phyloP scores from a whole-genome alignment of 1,140 invertebrate species.

The Scaptomyza pallida region DNA sequence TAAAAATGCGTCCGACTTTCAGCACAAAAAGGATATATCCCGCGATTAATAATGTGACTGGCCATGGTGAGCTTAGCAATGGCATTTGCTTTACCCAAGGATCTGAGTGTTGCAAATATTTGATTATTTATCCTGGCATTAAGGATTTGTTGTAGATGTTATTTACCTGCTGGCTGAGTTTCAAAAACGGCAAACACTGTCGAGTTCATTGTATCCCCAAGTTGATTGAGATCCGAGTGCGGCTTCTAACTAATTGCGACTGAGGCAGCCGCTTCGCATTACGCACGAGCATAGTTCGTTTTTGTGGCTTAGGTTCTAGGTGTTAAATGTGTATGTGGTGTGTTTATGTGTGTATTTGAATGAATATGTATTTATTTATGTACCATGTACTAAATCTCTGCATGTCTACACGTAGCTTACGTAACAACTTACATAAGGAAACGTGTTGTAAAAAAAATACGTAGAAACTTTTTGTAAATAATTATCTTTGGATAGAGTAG shows the following conservation, averaged over 20 bases:
- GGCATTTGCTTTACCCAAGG: neutral
- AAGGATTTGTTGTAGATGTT: neutral
- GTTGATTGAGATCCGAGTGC: neutral
- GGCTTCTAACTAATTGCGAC: slow-evolving; percentile 5
- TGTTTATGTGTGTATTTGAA: neutral
- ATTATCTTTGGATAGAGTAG: too few species aligned
- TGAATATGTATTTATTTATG: neutral
- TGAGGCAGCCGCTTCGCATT: neutral
- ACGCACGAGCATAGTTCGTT: neutral
- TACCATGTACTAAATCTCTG: too few species aligned
- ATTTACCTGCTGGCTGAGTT: slow-evolving; percentile 31
- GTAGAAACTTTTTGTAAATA: too few species aligned
- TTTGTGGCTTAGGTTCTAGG: neutral
- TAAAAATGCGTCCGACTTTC: slow-evolving; percentile 88
- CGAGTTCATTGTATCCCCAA: slow-evolving; percentile 20
- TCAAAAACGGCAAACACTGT: slow-evolving; percentile 1
- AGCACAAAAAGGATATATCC: slow-evolving; percentile 88
- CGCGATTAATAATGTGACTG: slow-evolving; percentile 86
- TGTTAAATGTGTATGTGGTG: neutral
- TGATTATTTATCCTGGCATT: neutral
- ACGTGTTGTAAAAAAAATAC: too few species aligned
- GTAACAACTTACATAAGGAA: too few species aligned
- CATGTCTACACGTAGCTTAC: too few species aligned
- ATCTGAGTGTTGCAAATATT: slow-evolving; percentile 14
- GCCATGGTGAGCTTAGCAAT: slow-evolving; percentile 3